Conservation (phyloP, 37 sponge, comb jelly and placozoan genomes). For the Aphrocallistes beatrix region DNA sequence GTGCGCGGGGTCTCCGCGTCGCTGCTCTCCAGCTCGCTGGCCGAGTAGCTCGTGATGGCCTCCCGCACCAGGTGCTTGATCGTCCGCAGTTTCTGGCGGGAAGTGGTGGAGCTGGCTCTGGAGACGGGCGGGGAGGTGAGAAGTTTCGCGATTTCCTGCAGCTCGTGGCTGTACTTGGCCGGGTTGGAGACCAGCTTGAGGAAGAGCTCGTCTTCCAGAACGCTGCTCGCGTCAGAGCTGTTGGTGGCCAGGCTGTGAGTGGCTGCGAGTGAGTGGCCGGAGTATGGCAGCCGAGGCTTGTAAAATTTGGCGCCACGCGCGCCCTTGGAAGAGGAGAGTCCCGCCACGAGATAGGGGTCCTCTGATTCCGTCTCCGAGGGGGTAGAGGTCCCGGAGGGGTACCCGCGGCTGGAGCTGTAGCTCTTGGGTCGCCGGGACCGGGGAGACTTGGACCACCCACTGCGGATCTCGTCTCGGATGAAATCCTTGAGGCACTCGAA, state of each 20-base stretch:
- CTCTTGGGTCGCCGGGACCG: neutral
- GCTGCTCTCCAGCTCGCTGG: neutral
- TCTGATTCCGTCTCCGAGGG: neutral
- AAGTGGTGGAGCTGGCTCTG: neutral
- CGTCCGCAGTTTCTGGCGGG: neutral
- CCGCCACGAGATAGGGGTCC: neutral
- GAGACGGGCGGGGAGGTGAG: constrained; percentile 1
- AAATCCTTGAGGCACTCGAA: constrained; percentile 1
- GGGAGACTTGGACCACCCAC: neutral
- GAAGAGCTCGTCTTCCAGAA: neutral
- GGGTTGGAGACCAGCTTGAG: constrained; percentile 1
- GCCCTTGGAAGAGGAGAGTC: neutral
- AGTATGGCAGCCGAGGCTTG: neutral
- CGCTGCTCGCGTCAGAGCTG: neutral
- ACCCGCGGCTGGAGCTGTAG: neutral
- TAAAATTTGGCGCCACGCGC: neutral
- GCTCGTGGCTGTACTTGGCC: constrained; percentile 19
- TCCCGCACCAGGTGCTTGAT: constrained; percentile 8
- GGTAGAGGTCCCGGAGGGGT: neutral
- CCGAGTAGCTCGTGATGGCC: neutral
- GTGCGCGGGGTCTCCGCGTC: neutral
- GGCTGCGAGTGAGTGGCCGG: neutral
- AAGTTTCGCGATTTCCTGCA: constrained; percentile 18
- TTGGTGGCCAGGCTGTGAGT: neutral
- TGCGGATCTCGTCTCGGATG: neutral